Evolutionary conservation across 2,113 vertebrate genomes (phyloP).

Genomic region (Cariama cristata): DNA sequence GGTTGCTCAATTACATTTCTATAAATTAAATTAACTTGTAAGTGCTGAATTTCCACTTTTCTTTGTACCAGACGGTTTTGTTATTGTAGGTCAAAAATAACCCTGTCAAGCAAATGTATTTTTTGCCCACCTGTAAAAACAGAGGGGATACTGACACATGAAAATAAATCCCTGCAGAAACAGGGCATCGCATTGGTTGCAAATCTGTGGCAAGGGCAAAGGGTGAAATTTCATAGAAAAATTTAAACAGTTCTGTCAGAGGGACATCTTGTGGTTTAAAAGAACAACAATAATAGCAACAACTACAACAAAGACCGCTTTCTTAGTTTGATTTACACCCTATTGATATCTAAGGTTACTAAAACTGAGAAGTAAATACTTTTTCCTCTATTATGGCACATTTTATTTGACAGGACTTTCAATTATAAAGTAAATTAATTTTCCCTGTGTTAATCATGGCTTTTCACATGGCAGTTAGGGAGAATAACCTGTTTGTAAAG

Average conservation of each 20-base stretch:
- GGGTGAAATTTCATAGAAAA: background rate
- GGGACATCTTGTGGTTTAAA: background rate
- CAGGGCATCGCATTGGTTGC: background rate
- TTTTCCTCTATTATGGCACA: background rate
- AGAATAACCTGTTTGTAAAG: background rate
- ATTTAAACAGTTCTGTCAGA: background rate
- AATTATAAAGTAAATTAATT: slow-evolving; percentile 9
- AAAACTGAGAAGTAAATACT: background rate
- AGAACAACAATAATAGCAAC: slow-evolving; percentile 6
- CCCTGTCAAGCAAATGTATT: background rate
- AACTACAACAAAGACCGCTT: background rate
- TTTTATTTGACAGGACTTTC: slow-evolving; percentile 17
- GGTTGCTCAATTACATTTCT: background rate
- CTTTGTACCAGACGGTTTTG: background rate
- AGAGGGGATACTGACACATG: background rate
- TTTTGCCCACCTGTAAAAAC: slow-evolving; percentile 48
- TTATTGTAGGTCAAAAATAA: slow-evolving; percentile 5
- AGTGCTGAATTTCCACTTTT: slow-evolving; percentile 4
- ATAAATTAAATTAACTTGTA: slow-evolving; percentile 28
- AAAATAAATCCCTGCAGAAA: slow-evolving; percentile 36
- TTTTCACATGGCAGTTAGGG: background rate
- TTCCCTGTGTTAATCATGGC: background rate
- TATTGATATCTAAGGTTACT: background rate
- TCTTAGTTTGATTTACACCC: background rate
- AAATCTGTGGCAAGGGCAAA: background rate